Conservation (phyloP, 2,888 invertebrate genomes). For the Drosophila neonasuta region DNA sequence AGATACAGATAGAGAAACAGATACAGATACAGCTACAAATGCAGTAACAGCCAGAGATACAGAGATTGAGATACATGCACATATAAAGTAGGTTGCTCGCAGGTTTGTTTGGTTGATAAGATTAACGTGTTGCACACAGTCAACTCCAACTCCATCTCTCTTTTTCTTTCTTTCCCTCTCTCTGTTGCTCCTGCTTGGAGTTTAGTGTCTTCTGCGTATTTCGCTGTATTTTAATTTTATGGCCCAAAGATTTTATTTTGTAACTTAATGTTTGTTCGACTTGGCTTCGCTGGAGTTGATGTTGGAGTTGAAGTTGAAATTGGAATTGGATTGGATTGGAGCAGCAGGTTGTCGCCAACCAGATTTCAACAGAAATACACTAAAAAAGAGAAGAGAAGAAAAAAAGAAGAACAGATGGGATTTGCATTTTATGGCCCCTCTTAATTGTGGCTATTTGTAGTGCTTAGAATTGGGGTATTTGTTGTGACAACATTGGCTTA, state of each 20-base stretch:
- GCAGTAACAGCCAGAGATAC: conserved; percentile 15
- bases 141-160: not conserved
- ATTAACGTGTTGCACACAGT: conserved; percentile 60
- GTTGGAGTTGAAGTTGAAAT: conserved; percentile 26
- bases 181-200: conserved; percentile 1
- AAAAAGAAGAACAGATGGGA: conserved; percentile 20
- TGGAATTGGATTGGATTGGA: conserved; percentile 40
- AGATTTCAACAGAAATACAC: conserved; percentile 52
- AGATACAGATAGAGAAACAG: conserved; percentile 22
- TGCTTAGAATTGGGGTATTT: conserved; percentile 38
- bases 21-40: conserved; percentile 9
- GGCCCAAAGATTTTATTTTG: conserved; percentile 76
- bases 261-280: conserved; percentile 74
- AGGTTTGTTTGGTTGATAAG: conserved; percentile 62
- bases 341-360: conserved; percentile 64
- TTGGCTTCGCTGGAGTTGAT: conserved; percentile 35
- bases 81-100: conserved; percentile 69
- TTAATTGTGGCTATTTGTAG: conserved; percentile 49
- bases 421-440: conserved; percentile 61
- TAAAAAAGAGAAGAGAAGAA: conserved; percentile 21
- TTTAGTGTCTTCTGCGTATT: conserved; percentile 54
- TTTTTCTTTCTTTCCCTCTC: conserved; percentile 9
- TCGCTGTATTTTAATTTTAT: conserved; percentile 70
- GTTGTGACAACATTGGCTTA: conserved; percentile 44
- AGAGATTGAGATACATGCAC: conserved; percentile 59